These are phyloP conservation scores for Geopemphigus sp. DNA, from an alignment of 1,140 invertebrate genomes.

Conservation along the genomic window DNA sequence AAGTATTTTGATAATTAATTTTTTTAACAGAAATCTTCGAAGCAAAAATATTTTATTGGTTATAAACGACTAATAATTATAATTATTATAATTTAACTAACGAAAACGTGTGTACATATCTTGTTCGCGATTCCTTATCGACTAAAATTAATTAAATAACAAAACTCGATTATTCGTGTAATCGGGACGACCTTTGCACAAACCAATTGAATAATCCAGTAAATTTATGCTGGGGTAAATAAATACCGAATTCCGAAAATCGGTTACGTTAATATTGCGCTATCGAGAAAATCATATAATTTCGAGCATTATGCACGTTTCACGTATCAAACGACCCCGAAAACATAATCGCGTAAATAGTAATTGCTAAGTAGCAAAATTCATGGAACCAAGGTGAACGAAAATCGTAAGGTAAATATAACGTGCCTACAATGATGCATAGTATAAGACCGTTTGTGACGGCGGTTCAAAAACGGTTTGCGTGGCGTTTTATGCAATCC, in stretches of 20 bases:
- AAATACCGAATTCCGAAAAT: background rate
- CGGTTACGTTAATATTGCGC: no score
- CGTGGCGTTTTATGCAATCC: background rate
- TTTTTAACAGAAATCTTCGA: background rate
- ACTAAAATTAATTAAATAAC: background rate
- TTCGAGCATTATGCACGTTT: background rate
- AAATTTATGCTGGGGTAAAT: no score
- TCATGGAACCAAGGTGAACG: background rate
- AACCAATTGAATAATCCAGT: background rate
- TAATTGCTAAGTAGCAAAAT: background rate
- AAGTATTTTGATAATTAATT: no score
- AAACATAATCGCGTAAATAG: background rate
- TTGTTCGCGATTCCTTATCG: background rate
- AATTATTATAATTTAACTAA: constrained; percentile 22
- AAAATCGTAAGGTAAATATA: no score
- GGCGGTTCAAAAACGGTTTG: background rate
- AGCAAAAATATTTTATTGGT: background rate
- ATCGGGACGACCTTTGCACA: background rate
- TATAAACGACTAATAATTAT: background rate
- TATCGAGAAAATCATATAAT: constrained; percentile 16
- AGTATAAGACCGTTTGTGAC: background rate
- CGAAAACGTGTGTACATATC: background rate
- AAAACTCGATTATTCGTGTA: constrained; percentile 2
- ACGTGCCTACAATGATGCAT: no score
- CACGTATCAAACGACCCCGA: background rate